Evolutionary conservation across 35 echinoderm and acorn worm genomes (phyloP).

Genomic region (Stichopus chloronotus): DNA sequence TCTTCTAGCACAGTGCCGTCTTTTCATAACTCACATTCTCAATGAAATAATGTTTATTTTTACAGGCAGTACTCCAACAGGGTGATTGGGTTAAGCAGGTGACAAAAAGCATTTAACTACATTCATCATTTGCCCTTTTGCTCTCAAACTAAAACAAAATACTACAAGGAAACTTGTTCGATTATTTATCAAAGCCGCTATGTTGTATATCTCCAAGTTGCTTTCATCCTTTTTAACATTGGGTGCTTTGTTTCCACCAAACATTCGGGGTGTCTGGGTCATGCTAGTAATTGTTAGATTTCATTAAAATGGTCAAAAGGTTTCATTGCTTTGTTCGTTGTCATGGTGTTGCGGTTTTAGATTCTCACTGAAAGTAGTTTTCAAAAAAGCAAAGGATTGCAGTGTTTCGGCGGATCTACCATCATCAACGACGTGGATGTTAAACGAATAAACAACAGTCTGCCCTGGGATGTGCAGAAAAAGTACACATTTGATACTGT

Average conservation of each 20-base stretch:
- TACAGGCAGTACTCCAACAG: not conserved
- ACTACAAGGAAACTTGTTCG: not conserved
- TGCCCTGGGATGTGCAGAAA: too few species aligned
- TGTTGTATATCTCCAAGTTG: not conserved
- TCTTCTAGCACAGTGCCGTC: too few species aligned
- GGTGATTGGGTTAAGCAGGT: slow-evolving; percentile 28
- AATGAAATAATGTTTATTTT: not conserved
- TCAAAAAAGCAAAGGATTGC: too few species aligned
- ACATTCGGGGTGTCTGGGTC: not conserved
- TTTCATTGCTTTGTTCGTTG: too few species aligned
- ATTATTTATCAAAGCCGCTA: not conserved
- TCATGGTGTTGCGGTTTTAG: too few species aligned
- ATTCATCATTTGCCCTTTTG: not conserved
- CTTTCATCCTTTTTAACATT: not conserved
- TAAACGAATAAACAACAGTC: too few species aligned
- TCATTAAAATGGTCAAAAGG: too few species aligned
- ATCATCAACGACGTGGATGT: too few species aligned
- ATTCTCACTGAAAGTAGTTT: too few species aligned
- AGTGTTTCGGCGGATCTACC: too few species aligned
- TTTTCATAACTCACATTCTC: too few species aligned
- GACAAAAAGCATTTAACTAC: not conserved
- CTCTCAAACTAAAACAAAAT: not conserved
- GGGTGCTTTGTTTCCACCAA: not conserved
- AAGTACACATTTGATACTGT: too few species aligned
- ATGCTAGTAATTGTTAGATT: not conserved